A percentile compares a stretch with the other conserved stretches of the same genome.
Evolutionary conservation across 1,140 invertebrate genomes (phyloP).

Genomic region (Drosophila grimshawi): DNA sequence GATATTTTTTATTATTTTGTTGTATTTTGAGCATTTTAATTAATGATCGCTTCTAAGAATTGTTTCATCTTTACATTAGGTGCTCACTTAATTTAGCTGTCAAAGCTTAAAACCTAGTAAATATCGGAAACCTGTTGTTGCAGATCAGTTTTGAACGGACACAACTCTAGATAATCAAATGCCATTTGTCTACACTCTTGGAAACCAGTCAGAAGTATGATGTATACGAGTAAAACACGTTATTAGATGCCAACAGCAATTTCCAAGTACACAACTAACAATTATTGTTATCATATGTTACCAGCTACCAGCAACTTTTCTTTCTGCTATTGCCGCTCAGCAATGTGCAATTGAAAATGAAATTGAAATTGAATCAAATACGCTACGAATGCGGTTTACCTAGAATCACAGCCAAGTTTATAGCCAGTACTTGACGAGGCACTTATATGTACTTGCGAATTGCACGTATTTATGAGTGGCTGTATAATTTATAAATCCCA

Average conservation of each 20-base stretch:
- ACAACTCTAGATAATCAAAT: slow-evolving; percentile 26
- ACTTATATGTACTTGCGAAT: not conserved
- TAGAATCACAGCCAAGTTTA: slow-evolving; percentile 6
- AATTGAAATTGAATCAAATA: slow-evolving; percentile 13
- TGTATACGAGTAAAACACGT: slow-evolving; percentile 28
- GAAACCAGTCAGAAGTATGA: slow-evolving; percentile 36
- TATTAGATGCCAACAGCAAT: slow-evolving; percentile 19
- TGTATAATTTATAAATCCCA: slow-evolving; percentile 6
- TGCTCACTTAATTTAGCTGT: not conserved
- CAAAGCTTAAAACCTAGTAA: not conserved
- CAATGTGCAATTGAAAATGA: slow-evolving; percentile 21
- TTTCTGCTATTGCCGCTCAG: not conserved
- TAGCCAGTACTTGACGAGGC: not conserved
- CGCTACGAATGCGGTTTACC: slow-evolving; percentile 14
- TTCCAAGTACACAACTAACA: slow-evolving; percentile 42
- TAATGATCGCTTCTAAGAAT: not conserved
- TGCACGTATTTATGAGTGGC: slow-evolving; percentile 1
- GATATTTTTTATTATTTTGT: slow-evolving; percentile 26
- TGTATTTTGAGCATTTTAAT: slow-evolving; percentile 9
- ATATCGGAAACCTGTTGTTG: slow-evolving; percentile 27
- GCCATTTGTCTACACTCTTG: slow-evolving; percentile 23
- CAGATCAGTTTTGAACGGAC: not conserved
- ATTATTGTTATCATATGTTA: slow-evolving; percentile 18
- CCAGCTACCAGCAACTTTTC: slow-evolving; percentile 2
- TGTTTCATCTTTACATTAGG: slow-evolving; percentile 7